Evolutionary conservation across 2,888 invertebrate genomes (phyloP).

Genomic region (Diplazon laetatorius): DNA sequence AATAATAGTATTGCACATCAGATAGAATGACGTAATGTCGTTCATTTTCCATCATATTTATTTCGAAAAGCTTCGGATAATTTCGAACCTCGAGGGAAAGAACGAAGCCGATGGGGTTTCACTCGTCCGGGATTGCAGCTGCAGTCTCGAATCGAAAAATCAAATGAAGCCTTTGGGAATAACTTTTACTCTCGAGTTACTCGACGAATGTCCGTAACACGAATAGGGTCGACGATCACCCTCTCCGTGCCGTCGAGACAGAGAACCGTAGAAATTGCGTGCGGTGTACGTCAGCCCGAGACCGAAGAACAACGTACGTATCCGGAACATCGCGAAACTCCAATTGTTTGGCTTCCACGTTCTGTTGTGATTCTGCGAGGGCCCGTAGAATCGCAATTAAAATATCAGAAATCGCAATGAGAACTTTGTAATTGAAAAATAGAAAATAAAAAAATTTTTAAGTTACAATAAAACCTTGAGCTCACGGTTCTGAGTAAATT

Average conservation of each 20-base stretch:
- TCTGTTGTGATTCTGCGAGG: not conserved
- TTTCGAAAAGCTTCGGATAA: slow-evolving; percentile 3
- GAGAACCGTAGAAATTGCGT: slow-evolving; percentile 24
- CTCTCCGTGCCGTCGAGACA: not conserved
- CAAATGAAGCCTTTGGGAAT: slow-evolving; percentile 47
- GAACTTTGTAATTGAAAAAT: not conserved
- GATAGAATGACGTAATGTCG: not conserved
- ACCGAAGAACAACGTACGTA: not conserved
- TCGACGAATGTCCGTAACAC: not conserved
- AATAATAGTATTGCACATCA: not conserved
- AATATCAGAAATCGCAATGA: not conserved
- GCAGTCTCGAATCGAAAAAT: slow-evolving; percentile 2
- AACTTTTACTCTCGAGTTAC: slow-evolving; percentile 71
- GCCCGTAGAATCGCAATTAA: not conserved
- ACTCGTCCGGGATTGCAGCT: not conserved
- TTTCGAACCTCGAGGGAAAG: not conserved
- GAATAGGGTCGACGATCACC: slow-evolving; percentile 1
- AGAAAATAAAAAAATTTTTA: too few species aligned
- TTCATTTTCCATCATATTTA: not conserved
- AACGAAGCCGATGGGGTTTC: not conserved
- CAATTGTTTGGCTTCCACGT: slow-evolving; percentile 11
- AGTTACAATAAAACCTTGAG: too few species aligned
- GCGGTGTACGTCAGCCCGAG: not conserved
- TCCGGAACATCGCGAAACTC: not conserved
- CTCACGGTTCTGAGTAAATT: too few species aligned